phyloP scores from a whole-genome alignment of 2,797 vertebrate genomes.

The Poecile montanus region DNA sequence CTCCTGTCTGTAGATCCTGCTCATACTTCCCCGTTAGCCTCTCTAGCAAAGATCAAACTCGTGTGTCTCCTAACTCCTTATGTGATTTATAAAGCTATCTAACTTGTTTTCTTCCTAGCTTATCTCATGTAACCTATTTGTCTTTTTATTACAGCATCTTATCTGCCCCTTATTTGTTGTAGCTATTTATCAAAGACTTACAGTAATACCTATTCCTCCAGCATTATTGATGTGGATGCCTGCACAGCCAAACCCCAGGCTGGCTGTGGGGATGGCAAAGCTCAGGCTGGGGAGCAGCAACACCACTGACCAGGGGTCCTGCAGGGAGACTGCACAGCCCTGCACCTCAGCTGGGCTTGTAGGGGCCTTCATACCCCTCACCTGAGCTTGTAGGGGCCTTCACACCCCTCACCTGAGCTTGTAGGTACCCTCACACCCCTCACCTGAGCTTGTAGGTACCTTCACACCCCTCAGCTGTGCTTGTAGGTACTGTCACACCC shows the following conservation, averaged over 20 bases:
- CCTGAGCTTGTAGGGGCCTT: too few species aligned
- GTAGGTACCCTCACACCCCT: too few species aligned
- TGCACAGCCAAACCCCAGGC: not conserved
- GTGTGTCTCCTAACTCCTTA: not conserved
- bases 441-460: too few species aligned
- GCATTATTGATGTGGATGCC: not conserved
- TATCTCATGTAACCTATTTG: constrained; percentile 47
- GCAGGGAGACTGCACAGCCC: fast-evolving
- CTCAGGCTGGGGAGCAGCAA: not conserved
- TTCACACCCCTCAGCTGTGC: too few species aligned
- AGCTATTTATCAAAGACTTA: constrained; percentile 45
- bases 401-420: too few species aligned
- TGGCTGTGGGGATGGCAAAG: fast-evolving
- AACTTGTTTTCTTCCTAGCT: constrained; percentile 21
- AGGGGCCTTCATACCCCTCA: too few species aligned
- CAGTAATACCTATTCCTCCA: not conserved
- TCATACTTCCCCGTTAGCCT: not conserved
- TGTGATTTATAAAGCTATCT: constrained; percentile 63
- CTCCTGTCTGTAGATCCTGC: not conserved
- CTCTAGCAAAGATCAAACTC: not conserved
- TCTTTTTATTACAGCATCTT: constrained; percentile 56
- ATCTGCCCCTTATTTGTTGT: constrained; percentile 39
- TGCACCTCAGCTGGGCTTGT: not conserved
- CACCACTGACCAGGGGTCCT: not conserved
- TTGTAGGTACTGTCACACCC: too few species aligned